Conservation (phyloP, 2,888 invertebrate genomes). For the Macropis europaea region DNA sequence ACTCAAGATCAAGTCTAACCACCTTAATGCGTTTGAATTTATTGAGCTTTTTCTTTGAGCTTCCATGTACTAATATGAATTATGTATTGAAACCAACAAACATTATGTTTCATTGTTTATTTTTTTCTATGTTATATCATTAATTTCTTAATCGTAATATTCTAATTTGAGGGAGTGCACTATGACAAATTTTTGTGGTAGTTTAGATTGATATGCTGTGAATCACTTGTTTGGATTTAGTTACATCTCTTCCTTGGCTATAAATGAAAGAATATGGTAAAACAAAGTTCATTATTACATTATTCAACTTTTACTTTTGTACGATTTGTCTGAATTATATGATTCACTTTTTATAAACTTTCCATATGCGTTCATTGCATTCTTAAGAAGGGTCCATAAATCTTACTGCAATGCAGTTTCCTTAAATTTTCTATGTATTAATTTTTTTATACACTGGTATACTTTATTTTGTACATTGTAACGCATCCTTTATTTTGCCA, state of each 20-base stretch:
- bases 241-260: too few species aligned
- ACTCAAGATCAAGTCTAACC: slow-evolving; percentile 9
- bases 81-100: background rate
- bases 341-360: background rate
- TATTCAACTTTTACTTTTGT: too few species aligned
- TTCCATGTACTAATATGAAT: background rate
- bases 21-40: background rate
- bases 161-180: background rate
- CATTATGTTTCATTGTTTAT: background rate
- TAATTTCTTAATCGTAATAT: background rate
- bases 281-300: too few species aligned
- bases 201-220: too few species aligned
- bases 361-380: background rate
- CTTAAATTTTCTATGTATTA: background rate
- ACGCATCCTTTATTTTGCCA: slow-evolving; percentile 21
- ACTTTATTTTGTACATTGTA: slow-evolving; percentile 4
- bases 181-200: background rate
- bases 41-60: slow-evolving; percentile 7
- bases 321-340: too few species aligned
- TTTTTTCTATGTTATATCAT: background rate
- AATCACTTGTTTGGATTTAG: too few species aligned
- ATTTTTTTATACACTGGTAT: background rate
- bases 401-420: background rate
- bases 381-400: too few species aligned
- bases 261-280: too few species aligned